Base-by-base conservation (phyloP, 1,140 invertebrate species). In the Helicoverpa armigera region DNA sequence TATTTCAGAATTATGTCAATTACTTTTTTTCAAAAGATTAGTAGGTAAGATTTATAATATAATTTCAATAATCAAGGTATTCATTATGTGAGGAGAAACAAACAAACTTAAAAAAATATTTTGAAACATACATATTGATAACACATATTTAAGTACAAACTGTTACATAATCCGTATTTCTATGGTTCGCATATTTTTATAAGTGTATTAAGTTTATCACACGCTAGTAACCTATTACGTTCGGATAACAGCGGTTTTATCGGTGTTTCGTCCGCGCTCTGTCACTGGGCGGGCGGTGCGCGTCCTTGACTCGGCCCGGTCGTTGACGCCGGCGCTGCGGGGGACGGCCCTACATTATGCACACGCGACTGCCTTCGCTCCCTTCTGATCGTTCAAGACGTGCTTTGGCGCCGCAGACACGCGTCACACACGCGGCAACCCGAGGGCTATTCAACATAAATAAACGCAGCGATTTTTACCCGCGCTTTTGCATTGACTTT, bases 241-340 rank as follows among this genome's bases (percentile, higher is more conserved):
- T 75, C 72, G 63, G 82, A 83, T 80, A 83, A 76, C 35, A 79
- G 77, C 63, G 80, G 84, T 79, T 80, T 86, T 83, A 83, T 81
- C 80, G 81, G 75, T 53, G 54, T 63, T 72, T 65, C 72, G 82
- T 78, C 53, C 63, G 81, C 77, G 35, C 74, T 60, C 79, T 82
- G 82, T 82, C 79, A 56, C 81, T 79, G 72, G 83, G 85, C 84
- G 83, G 78, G 70, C 84, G 81, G 78, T 75, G 82, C 88, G 91
- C 91, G 92, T 91, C 91, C 92, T 93, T 93, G 90, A 90, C 90
- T 91, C 82, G 84, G 56, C 69, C 82, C 69, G 85, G 91, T 92
- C 91, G 88, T 91, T 92, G 91, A 91, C 90, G 86, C 86, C 88
- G 87, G 87, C 89, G 87, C 85, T 83, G 84, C 86, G 86, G 87